Conservation (phyloP, 2,113 vertebrate species). For the Toxotes chatareus region DNA sequence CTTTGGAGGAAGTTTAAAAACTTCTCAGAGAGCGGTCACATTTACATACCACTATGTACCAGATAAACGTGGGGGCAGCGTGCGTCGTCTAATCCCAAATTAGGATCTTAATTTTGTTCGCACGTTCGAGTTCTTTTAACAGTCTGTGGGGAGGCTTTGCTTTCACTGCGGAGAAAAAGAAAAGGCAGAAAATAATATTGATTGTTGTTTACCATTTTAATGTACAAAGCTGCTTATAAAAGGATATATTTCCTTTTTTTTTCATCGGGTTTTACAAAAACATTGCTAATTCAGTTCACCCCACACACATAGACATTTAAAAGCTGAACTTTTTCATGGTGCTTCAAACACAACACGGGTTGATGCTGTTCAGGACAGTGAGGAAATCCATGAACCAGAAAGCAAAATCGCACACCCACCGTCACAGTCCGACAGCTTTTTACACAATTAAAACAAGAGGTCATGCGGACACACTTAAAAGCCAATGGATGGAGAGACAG, state of each 20-base stretch:
- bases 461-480: not conserved
- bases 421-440: constrained; percentile 1
- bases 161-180: not conserved
- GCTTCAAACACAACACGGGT: not conserved
- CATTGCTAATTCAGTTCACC: not conserved
- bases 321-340: not conserved
- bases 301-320: not conserved
- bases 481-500: not conserved
- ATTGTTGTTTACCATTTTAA: constrained; percentile 19
- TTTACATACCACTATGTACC: constrained; percentile 55
- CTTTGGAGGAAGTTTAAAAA: constrained; percentile 58
- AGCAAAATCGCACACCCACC: not conserved
- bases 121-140: constrained; percentile 27
- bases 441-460: constrained; percentile 7
- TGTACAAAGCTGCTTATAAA: not conserved
- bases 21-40: constrained; percentile 40
- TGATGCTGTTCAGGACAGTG: not conserved
- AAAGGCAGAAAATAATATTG: not conserved
- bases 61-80: constrained; percentile 54
- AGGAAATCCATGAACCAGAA: no score
- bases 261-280: not conserved
- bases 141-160: constrained; percentile 35
- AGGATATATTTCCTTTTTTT: not conserved
- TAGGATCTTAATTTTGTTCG: constrained; percentile 63
- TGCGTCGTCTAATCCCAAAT: constrained; percentile 70